phyloP scores from a whole-genome alignment of 2,797 vertebrate genomes.

The Cossypha niveicapilla region DNA sequence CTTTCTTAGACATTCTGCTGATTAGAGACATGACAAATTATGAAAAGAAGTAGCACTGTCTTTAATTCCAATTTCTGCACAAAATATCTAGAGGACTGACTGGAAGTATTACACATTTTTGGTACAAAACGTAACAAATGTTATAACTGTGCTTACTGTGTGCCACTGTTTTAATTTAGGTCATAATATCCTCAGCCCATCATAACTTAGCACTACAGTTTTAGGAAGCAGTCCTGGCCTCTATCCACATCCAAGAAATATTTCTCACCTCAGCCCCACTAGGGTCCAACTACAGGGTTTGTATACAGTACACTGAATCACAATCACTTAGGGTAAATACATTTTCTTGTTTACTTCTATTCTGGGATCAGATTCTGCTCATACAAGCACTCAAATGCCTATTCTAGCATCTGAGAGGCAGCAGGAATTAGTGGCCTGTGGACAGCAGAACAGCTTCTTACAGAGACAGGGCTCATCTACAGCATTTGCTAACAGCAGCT shows the following conservation, averaged over 20 bases:
- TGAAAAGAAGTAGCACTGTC: too few relatives aligned
- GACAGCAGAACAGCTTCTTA: background rate
- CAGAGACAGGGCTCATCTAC: background rate
- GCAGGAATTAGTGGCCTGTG: background rate
- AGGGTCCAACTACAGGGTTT: background rate
- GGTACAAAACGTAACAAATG: too few relatives aligned
- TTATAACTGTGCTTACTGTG: too few relatives aligned
- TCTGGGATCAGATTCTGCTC: background rate
- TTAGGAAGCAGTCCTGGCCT: background rate
- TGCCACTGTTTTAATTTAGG: too few relatives aligned
- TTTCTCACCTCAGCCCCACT: background rate
- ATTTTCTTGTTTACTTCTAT: background rate
- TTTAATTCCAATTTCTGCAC: too few relatives aligned
- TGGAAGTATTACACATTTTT: too few relatives aligned
- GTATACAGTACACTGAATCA: background rate
- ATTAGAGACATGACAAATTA: background rate
- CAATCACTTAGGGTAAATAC: fast-evolving
- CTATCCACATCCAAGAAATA: background rate
- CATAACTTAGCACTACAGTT: background rate
- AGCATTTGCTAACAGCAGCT: background rate
- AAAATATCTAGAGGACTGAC: too few relatives aligned
- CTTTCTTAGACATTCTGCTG: background rate
- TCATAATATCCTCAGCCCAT: background rate
- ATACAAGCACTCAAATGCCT: background rate
- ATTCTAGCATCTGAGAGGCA: background rate